Evolutionary conservation across 2,113 vertebrate species (phyloP).

Genomic region (Osmerus mordax): DNA sequence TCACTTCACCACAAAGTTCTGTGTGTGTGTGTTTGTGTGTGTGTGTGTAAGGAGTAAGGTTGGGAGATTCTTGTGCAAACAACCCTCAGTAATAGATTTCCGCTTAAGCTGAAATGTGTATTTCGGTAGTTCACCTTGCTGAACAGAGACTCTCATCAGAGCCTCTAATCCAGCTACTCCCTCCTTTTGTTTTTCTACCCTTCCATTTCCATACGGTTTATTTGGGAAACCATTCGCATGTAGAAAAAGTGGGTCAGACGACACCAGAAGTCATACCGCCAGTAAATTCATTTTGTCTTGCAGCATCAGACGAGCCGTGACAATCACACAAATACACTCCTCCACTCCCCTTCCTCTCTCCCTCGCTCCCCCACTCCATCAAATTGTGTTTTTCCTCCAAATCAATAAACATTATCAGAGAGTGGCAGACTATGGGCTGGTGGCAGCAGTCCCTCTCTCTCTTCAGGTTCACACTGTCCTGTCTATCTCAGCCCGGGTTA

Average conservation of each 20-base stretch:
- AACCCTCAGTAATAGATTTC: slow-evolving; percentile 55
- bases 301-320: slow-evolving; percentile 47
- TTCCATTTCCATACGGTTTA: background rate
- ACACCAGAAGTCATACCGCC: slow-evolving; percentile 4
- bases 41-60: slow-evolving; percentile 18
- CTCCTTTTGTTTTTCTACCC: background rate
- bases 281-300: slow-evolving; percentile 30
- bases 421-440: slow-evolving; percentile 70
- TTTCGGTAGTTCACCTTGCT: slow-evolving; percentile 25
- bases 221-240: background rate
- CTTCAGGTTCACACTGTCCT: slow-evolving; percentile 62
- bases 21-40: slow-evolving; percentile 11
- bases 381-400: slow-evolving; percentile 70
- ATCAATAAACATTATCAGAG: slow-evolving; percentile 80
- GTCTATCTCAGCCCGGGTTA: slow-evolving; percentile 58
- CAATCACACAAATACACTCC: slow-evolving; percentile 58
- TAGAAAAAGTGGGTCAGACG: background rate
- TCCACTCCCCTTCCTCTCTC: slow-evolving; percentile 7
- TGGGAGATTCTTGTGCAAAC: slow-evolving; percentile 55
- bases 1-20: slow-evolving; percentile 36
- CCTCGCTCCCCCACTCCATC: slow-evolving; percentile 57
- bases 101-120: slow-evolving; percentile 45
- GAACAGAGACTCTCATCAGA: background rate
- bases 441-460: slow-evolving; percentile 57
- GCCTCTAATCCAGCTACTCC: background rate